phyloP scores from a whole-genome alignment of 1,140 invertebrate genomes.

The Zaprionus kolodkinae region DNA sequence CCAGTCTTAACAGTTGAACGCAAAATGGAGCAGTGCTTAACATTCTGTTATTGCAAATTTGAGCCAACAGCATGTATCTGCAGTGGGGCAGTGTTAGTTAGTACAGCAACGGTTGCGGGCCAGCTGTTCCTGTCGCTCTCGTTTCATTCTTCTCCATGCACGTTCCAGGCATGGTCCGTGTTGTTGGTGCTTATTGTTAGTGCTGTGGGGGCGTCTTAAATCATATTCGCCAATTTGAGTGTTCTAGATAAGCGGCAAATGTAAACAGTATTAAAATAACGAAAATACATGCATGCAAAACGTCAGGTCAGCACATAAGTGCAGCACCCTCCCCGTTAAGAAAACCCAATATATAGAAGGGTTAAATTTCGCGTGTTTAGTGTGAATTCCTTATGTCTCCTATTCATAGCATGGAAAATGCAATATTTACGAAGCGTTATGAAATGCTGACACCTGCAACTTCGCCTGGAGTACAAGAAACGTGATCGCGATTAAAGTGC shows the following conservation, averaged over 20 bases:
- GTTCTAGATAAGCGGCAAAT: slow-evolving; percentile 38
- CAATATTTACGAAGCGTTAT: slow-evolving; percentile 12
- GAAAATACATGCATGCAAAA: neutral
- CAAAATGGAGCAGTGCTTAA: neutral
- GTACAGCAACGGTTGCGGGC: neutral
- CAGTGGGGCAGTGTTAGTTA: slow-evolving; percentile 14
- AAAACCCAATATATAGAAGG: neutral
- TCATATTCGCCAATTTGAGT: slow-evolving; percentile 25
- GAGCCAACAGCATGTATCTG: neutral
- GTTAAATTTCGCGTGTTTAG: slow-evolving; percentile 1
- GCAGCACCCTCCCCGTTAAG: neutral
- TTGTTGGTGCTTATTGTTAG: neutral
- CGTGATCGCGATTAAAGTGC: slow-evolving; percentile 56
- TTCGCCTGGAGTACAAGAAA: slow-evolving; percentile 47
- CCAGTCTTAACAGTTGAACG: neutral
- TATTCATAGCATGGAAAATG: slow-evolving; percentile 24
- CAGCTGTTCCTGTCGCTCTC: slow-evolving; percentile 36
- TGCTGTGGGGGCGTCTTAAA: slow-evolving; percentile 40
- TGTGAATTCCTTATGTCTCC: slow-evolving; percentile 3
- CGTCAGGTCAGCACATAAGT: neutral
- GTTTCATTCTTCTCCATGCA: slow-evolving; percentile 16
- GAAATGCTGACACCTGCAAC: slow-evolving; percentile 23
- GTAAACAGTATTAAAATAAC: slow-evolving; percentile 44
- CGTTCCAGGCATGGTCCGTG: slow-evolving; percentile 21
- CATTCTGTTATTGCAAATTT: slow-evolving; percentile 14